A percentile compares a stretch with the other conserved stretches of the same genome.
Evolutionary conservation across 2,888 invertebrate species (phyloP).

Genomic region (Lasius fuliginosus): DNA sequence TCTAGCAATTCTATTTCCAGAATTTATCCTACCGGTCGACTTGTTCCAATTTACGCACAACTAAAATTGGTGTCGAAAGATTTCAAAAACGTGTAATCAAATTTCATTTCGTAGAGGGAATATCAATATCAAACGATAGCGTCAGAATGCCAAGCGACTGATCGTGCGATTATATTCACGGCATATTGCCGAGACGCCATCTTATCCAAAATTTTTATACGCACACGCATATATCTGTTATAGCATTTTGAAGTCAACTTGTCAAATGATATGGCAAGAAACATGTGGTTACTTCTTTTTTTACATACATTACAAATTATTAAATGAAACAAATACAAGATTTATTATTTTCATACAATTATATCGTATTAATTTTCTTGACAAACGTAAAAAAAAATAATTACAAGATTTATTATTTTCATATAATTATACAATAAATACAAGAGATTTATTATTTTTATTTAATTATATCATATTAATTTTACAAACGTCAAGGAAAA

Average conservation of each 20-base stretch:
- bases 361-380: neutral
- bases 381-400: neutral
- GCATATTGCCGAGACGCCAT: no score
- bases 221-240: neutral
- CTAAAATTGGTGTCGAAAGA: neutral
- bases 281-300: neutral
- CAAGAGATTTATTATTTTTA: neutral
- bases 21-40: conserved; percentile 63
- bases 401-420: neutral
- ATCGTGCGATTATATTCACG: neutral
- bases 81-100: neutral
- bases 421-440: no score
- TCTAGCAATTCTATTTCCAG: conserved; percentile 63
- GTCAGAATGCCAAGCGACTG: neutral
- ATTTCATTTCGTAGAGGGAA: neutral
- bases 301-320: neutral
- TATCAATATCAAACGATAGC: neutral
- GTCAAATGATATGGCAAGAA: neutral
- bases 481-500: neutral
- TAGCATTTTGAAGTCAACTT: neutral
- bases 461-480: neutral
- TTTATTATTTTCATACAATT: neutral
- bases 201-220: neutral
- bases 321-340: neutral
- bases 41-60: conserved; percentile 5